Conservation (phyloP, 2,797 vertebrate species). For the Emydoidea blandingii region DNA sequence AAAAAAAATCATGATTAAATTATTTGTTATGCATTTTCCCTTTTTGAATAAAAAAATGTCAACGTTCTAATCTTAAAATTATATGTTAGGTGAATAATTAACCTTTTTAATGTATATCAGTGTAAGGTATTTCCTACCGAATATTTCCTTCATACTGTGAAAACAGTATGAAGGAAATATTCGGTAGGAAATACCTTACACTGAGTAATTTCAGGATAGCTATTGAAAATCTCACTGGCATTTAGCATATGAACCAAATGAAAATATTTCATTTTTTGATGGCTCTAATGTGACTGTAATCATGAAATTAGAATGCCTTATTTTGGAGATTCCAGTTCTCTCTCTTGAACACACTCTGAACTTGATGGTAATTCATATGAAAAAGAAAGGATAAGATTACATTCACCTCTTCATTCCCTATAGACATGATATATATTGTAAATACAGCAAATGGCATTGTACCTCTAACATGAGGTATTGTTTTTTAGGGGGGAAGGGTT, state of each 20-base stretch:
- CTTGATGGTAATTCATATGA: neutral
- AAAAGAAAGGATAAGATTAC: neutral
- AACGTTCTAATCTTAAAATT: conserved; percentile 26
- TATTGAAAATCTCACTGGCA: neutral
- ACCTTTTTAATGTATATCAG: conserved; percentile 17
- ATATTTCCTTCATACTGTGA: neutral
- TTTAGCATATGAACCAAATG: conserved; percentile 7
- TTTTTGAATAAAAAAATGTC: conserved; percentile 30
- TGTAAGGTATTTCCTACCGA: neutral
- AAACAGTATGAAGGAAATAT: neutral
- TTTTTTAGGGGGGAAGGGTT: neutral
- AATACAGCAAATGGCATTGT: neutral
- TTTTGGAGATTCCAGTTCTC: conserved; percentile 18
- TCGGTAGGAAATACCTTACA: neutral
- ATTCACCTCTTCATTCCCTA: neutral
- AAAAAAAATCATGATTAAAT: conserved; percentile 18
- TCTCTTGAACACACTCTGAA: conserved; percentile 3
- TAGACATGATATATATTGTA: neutral
- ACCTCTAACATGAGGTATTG: fast-evolving
- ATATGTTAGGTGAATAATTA: conserved; percentile 35
- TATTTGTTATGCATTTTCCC: conserved; percentile 43
- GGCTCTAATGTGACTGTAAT: conserved; percentile 8
- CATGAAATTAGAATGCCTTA: conserved; percentile 31
- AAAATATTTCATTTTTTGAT: conserved; percentile 45
- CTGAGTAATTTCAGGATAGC: neutral